Evolutionary conservation across 1,140 invertebrate genomes (phyloP).

Genomic region (Helicorthomorpha holstii): DNA sequence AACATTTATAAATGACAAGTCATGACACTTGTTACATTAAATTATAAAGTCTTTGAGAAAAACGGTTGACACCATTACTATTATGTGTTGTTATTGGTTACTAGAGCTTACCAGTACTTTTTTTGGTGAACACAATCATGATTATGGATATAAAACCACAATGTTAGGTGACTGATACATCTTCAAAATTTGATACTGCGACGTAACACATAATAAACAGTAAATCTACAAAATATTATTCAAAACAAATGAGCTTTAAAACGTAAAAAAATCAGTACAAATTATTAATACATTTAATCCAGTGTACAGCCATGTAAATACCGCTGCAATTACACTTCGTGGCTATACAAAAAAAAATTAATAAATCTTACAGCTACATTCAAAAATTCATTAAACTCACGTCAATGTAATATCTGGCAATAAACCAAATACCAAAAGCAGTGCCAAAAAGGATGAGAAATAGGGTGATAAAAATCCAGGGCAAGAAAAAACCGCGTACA

Average conservation of each 20-base stretch:
- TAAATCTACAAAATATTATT: slow-evolving; percentile 1
- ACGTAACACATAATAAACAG: slow-evolving; percentile 4
- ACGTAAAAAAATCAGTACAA: neutral
- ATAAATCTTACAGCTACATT: neutral
- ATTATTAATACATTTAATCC: slow-evolving; percentile 1
- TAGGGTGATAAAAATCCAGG: slow-evolving; percentile 55
- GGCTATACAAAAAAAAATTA: neutral
- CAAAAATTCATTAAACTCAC: slow-evolving; percentile 36
- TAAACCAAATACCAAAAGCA: slow-evolving; percentile 59
- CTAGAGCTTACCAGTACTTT: too few relatives aligned
- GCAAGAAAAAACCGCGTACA: slow-evolving; percentile 56
- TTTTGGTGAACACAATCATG: too few relatives aligned
- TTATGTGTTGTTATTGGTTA: too few relatives aligned
- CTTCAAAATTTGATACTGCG: slow-evolving; percentile 7
- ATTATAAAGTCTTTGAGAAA: too few relatives aligned
- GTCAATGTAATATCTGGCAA: slow-evolving; percentile 76
- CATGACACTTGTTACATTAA: too few relatives aligned
- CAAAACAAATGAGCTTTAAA: neutral
- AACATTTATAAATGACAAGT: too few relatives aligned
- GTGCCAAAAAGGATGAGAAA: slow-evolving; percentile 55
- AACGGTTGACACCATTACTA: too few relatives aligned
- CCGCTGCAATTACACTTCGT: neutral
- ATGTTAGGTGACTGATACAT: slow-evolving; percentile 4
- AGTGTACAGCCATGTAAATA: slow-evolving; percentile 5
- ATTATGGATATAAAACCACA: slow-evolving; percentile 5